Evolutionary conservation across 2,888 invertebrate species (phyloP).

Genomic region (Loripinus fragilis): DNA sequence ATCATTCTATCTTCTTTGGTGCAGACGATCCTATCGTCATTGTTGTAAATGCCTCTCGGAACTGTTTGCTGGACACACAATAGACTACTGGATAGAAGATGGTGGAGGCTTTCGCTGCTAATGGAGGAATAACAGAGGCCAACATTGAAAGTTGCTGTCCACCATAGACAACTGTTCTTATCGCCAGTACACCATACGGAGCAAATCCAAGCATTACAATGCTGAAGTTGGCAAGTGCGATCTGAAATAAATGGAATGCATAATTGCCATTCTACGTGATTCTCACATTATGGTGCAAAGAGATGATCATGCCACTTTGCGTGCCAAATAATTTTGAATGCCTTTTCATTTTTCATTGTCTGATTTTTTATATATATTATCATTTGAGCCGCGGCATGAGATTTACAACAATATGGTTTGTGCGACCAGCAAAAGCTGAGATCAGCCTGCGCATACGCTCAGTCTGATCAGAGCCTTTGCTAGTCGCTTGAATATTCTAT

Average conservation of each 20-base stretch:
- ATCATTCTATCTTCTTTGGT: slow-evolving; percentile 25
- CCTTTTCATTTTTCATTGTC: too few species aligned
- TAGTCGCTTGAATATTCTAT: too few species aligned
- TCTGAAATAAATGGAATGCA: slow-evolving; percentile 71
- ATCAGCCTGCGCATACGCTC: too few species aligned
- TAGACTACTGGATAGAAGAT: slow-evolving; percentile 78
- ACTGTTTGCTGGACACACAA: slow-evolving; percentile 53
- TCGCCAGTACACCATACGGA: slow-evolving; percentile 76
- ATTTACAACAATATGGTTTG: too few species aligned
- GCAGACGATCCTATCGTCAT: slow-evolving; percentile 18
- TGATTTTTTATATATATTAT: too few species aligned
- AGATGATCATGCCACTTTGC: too few species aligned
- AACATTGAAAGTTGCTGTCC: slow-evolving; percentile 69
- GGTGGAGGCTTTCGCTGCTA: slow-evolving; percentile 78
- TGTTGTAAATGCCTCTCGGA: slow-evolving; percentile 41
- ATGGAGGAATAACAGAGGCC: slow-evolving; percentile 77
- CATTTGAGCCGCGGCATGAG: too few species aligned
- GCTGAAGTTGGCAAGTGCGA: slow-evolving; percentile 68
- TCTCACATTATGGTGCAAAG: too few species aligned
- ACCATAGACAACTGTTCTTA: slow-evolving; percentile 75
- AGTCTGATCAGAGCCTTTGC: too few species aligned
- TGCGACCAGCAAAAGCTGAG: too few species aligned
- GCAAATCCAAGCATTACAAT: slow-evolving; percentile 74
- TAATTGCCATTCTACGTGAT: too few species aligned
- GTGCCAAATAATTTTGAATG: too few species aligned